Evolutionary conservation across 2,888 invertebrate species (phyloP), one percentile per base, ranked within the genome.

Genomic region (Clusia tigrina): DNA sequence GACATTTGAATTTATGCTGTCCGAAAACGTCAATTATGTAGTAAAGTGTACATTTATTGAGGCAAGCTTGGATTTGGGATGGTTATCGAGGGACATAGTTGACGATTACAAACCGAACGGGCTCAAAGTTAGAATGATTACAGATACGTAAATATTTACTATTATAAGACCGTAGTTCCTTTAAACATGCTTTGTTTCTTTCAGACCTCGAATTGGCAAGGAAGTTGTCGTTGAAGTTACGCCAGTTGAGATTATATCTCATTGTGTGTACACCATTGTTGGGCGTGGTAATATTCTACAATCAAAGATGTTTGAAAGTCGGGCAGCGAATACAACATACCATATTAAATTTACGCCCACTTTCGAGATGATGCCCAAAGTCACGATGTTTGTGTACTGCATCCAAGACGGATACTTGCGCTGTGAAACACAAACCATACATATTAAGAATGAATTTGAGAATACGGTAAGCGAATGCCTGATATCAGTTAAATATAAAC

Each of bases 211-310:
- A 65, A 88, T 91, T 0, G 90, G 90, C 65, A 87, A 87, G 63
- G 90, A 91, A 65, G 86, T 94, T 58, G 88, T 89, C 65, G 87
- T 93, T 48, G 86, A 88, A 68, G 87, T 94, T 10, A 88, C 90
- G 62, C 90, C 92, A 5, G 92, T 92, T 0, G 87, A 88, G 69
- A 88, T 89, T 0, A 85, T 94, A 85, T 88, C 89, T 69, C 87
- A 91, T 66, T 85, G 94, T 54, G 90, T 88, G 70, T 94, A 93
- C 76, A 85, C 88, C 71, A 86, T 93, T 22, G 85, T 95, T 67
- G 94, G 93, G 10, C 87, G 95, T 61, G 95, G 95, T 1, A 91
- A 94, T 76, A 89, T 95, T 24, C 84, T 94, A 9, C 80, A 89
- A 20, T 90, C 92, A 0, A 89, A 89, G 67, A 90, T 92, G 9